These are phyloP conservation scores for Trichopoda pennipes DNA, from an alignment of 2,888 invertebrate species.

Conservation along the genomic window DNA sequence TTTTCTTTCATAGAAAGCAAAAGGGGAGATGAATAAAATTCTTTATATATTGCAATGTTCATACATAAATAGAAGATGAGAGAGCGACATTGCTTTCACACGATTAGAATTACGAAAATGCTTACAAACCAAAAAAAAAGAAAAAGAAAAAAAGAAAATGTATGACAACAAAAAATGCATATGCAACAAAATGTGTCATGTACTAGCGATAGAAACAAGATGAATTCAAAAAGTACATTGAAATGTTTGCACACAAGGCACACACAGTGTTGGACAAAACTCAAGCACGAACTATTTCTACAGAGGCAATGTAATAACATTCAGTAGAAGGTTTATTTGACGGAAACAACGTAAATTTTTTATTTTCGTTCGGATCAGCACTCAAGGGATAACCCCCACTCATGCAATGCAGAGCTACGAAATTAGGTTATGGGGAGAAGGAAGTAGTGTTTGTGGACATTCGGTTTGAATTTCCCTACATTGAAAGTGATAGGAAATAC, in stretches of 20 bases:
- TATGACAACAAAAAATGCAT: not conserved
- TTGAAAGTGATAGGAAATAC: no score
- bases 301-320: no score
- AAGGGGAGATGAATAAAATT: constrained; percentile 18
- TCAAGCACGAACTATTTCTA: no score
- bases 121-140: constrained; percentile 16
- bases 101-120: constrained; percentile 38
- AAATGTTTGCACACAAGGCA: constrained; percentile 4
- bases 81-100: constrained; percentile 63
- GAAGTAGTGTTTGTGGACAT: no score
- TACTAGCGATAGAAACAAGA: constrained; percentile 20
- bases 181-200: constrained; percentile 46
- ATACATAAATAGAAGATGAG: constrained; percentile 14
- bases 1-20: constrained; percentile 44
- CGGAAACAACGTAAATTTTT: no score
- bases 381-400: no score
- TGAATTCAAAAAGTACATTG: constrained; percentile 6
- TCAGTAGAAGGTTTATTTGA: no score
- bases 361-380: no score
- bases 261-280: no score
- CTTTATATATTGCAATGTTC: constrained; percentile 43
- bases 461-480: no score
- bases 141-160: not conserved
- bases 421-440: no score
- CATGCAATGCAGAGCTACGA: no score